Evolutionary conservation across 2,888 invertebrate species (phyloP).

Genomic region (Eulithis testata): DNA sequence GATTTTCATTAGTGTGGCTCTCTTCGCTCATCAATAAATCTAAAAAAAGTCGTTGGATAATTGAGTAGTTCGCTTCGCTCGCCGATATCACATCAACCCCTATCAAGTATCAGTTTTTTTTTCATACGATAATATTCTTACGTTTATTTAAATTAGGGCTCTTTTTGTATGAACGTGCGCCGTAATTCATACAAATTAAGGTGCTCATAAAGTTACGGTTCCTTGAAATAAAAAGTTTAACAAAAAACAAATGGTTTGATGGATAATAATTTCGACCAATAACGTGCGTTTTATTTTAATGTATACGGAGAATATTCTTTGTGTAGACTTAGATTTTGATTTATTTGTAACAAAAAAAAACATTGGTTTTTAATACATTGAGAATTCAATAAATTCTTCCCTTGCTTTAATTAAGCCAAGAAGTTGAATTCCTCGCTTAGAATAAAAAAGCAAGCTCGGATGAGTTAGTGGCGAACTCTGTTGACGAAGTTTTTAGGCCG

Average conservation of each 20-base stretch:
- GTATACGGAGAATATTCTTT: not conserved
- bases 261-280: constrained; percentile 22
- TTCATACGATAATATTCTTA: not conserved
- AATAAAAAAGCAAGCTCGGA: no score
- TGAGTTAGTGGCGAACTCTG: no score
- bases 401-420: no score
- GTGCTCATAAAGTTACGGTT: constrained; percentile 3
- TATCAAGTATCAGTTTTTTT: not conserved
- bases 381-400: no score
- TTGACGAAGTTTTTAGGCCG: no score
- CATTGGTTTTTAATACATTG: no score
- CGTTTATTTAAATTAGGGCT: not conserved
- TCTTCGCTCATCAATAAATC: constrained; percentile 2
- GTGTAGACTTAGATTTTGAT: not conserved
- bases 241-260: constrained; percentile 3
- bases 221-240: constrained; percentile 4
- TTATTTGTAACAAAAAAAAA: not conserved
- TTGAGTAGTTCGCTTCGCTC: not conserved
- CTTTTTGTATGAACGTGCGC: no score
- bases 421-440: no score
- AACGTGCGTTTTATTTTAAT: constrained; percentile 9
- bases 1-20: not conserved
- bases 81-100: not conserved
- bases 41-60: no score
- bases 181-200: not conserved